These are phyloP conservation scores for Tipula helvola DNA, from an alignment of 2,888 invertebrate genomes.

Conservation along the genomic window DNA sequence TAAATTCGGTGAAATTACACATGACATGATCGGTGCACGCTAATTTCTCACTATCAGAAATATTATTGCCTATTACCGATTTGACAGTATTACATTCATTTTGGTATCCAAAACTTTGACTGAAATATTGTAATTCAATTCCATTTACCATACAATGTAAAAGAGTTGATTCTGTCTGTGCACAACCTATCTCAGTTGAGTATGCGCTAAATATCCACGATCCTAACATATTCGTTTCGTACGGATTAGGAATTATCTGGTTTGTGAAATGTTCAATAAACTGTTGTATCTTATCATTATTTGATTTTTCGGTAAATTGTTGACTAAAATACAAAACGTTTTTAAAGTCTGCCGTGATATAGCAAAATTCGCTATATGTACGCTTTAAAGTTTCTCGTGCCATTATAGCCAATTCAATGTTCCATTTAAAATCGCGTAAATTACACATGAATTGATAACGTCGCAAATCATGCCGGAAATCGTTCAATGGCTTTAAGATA, in stretches of 20 bases:
- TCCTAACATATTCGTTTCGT: background rate
- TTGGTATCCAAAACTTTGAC: background rate
- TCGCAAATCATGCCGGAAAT: background rate
- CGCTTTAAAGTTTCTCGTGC: background rate
- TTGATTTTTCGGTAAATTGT: background rate
- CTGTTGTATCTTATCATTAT: background rate
- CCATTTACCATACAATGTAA: background rate
- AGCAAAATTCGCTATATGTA: background rate
- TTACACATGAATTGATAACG: background rate
- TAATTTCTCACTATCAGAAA: background rate
- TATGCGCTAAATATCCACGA: background rate
- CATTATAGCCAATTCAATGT: background rate
- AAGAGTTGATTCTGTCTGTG: background rate
- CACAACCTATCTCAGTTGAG: background rate
- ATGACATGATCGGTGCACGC: background rate
- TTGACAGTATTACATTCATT: background rate
- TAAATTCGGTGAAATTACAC: background rate
- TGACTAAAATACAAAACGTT: background rate
- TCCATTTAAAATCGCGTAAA: background rate
- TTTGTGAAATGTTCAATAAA: background rate
- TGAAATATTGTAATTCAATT: background rate
- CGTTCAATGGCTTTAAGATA: background rate
- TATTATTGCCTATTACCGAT: background rate
- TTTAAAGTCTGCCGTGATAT: background rate
- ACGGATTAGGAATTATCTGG: background rate